These are phyloP conservation scores for Brachymystax lenok DNA, from an alignment of 2,797 vertebrate genomes.

Conservation along the genomic window DNA sequence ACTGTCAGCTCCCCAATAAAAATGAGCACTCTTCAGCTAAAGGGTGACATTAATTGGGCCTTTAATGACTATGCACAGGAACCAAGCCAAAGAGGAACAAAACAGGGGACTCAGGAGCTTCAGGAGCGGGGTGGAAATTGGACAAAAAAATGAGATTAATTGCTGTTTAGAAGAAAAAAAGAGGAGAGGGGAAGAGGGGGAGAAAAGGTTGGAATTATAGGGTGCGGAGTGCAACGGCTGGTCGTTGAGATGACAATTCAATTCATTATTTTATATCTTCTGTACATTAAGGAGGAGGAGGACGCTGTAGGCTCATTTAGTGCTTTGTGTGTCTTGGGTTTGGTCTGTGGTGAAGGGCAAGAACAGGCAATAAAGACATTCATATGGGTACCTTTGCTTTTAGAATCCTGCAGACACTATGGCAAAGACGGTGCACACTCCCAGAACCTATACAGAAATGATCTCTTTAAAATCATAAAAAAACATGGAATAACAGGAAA, in stretches of 20 bases:
- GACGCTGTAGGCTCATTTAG: constrained; percentile 36
- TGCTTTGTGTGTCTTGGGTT: constrained; percentile 22
- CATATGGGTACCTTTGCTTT: constrained; percentile 9
- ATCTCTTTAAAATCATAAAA: constrained; percentile 22
- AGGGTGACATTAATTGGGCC: constrained; percentile 99
- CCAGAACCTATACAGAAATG: not conserved
- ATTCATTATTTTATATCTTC: constrained; percentile 84
- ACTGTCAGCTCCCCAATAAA: constrained; percentile 99
- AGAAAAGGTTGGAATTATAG: constrained; percentile 99
- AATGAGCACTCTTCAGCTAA: constrained; percentile 99
- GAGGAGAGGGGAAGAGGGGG: constrained; percentile 92
- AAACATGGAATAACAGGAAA: constrained; percentile 28
- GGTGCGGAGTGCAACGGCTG: constrained; percentile 95
- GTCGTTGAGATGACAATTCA: constrained; percentile 97
- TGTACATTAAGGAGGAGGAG: constrained; percentile 72
- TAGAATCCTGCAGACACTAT: constrained; percentile 20
- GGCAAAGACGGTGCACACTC: constrained; percentile 9
- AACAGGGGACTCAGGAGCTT: constrained; percentile 96
- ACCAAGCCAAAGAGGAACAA: constrained; percentile 99
- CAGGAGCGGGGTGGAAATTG: constrained; percentile 99
- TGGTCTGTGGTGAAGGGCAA: constrained; percentile 32
- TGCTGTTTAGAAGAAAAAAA: constrained; percentile 98
- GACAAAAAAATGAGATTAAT: constrained; percentile 99
- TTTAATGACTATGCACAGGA: constrained; percentile 99
- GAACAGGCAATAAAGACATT: constrained; percentile 23